Evolutionary conservation across 2,888 invertebrate species (phyloP), one percentile per base, ranked within the genome.

Genomic region (Eupithecia subfuscata): DNA sequence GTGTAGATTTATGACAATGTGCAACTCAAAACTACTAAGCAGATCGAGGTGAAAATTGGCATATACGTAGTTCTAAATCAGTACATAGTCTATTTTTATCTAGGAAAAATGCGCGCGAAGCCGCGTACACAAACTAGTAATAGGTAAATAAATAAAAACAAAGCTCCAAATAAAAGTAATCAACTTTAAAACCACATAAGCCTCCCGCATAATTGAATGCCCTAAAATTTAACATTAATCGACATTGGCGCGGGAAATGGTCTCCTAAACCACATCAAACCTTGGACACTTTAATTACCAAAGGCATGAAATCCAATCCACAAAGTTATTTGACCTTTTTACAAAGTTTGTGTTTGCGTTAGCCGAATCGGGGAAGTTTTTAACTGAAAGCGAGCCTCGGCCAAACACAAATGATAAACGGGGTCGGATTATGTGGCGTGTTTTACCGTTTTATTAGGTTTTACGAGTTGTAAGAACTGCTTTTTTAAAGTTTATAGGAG

Each of bases 371-470:
- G 71, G 65, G 45, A 75, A 75, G 75, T 78, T 78, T 60, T 45
- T 30, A 70, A 70, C 43, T 69, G 69, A 69, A 73, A 78, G 30
- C 43, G 67, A 69, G 65, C 12, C 69, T 40, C 70, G 40, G 70
- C 73, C 75, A 78, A 73, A 77, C 30, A 77, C 25, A 73, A 71
- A 75, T 77, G 37, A 73, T 77, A 77, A 73, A 77, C 12, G 56
- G 25, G 60, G 65, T 69, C 65, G n/a, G 30, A 37, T 40, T n/a
- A 67, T 40, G 37, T 40, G 65, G 45, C 40, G 68, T 43, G 40
- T 40, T 68, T 43, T 11, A 37, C 40, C 14, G 40, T 68, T 43
- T 68, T 67, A 67, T 67, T n/a, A 12, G 18, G 12, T 67, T 37
- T 37, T 18, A 37, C 40, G 37, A 67, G 65, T 40, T 64, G 30